Evolutionary conservation across 1,140 invertebrate species (phyloP).

Genomic region (Radopholus similis): DNA sequence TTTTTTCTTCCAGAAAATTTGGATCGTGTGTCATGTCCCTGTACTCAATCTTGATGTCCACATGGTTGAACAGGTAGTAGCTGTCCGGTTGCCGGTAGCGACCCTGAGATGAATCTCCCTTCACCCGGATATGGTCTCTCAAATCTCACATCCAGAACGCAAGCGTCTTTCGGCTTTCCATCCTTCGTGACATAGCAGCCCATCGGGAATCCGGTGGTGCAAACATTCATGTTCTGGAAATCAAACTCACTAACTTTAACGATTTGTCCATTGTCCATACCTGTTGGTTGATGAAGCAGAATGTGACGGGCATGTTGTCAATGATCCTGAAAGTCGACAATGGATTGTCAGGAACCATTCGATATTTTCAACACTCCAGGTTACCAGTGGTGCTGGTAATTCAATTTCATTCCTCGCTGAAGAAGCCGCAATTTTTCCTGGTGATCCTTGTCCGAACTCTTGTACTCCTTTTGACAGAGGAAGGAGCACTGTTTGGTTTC

Average conservation of each 20-base stretch:
- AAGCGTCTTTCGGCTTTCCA: constrained; percentile 67
- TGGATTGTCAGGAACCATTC: no score
- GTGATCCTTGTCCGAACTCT: constrained; percentile 67
- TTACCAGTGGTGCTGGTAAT: constrained; percentile 96
- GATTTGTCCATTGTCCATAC: no score
- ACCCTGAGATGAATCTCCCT: constrained; percentile 44
- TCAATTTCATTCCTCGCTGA: constrained; percentile 85
- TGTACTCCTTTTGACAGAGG: constrained; percentile 74
- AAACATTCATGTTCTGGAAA: constrained; percentile 75
- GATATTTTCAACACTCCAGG: not conserved
- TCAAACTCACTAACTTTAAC: no score
- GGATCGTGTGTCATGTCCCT: constrained; percentile 76
- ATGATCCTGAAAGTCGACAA: constrained; percentile 63
- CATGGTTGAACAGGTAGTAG: constrained; percentile 93
- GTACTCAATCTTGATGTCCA: constrained; percentile 85
- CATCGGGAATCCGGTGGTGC: constrained; percentile 92
- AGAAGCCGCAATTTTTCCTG: constrained; percentile 74
- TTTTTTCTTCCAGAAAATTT: constrained; percentile 67
- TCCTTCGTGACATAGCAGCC: constrained; percentile 74
- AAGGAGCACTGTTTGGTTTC: constrained; percentile 71
- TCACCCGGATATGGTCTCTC: not conserved
- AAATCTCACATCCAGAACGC: constrained; percentile 66
- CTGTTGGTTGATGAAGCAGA: constrained; percentile 77
- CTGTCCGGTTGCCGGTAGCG: constrained; percentile 66
- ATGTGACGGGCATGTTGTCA: constrained; percentile 90